Percentiles rank a stretch among this genome's conserved stretches.
Conservation (phyloP, 2,888 invertebrate species). For the Latrodectus hesperus region DNA sequence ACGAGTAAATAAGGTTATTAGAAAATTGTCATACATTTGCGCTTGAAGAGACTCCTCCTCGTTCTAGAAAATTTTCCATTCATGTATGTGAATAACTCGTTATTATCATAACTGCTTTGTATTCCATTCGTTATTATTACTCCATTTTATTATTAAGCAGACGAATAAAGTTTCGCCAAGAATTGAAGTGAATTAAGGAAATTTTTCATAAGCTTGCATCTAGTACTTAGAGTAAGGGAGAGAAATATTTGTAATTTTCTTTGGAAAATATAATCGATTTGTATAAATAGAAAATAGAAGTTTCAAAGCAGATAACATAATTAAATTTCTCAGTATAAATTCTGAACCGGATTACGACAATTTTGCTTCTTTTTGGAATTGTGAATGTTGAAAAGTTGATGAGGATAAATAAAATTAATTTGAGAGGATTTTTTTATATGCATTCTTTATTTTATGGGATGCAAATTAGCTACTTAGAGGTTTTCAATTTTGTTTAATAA, state of each 20-base stretch:
- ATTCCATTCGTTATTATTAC: neutral
- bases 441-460: neutral
- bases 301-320: neutral
- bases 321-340: neutral
- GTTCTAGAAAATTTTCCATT: neutral
- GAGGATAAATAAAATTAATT: neutral
- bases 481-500: too few species aligned
- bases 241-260: too few species aligned
- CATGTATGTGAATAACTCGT: neutral
- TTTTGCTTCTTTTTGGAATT: neutral
- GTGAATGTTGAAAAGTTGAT: neutral
- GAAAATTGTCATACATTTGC: slow-evolving; percentile 16
- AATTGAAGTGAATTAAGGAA: slow-evolving; percentile 47
- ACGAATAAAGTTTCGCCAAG: slow-evolving; percentile 12
- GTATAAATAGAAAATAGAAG: neutral
- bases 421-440: neutral
- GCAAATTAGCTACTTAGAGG: too few species aligned
- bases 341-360: neutral
- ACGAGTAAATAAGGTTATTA: slow-evolving; percentile 54
- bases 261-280: too few species aligned
- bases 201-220: neutral
- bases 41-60: neutral
- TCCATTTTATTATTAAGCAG: neutral
- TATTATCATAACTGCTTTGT: neutral
- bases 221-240: too few species aligned